Evolutionary conservation across 2,888 invertebrate genomes (phyloP), one percentile per base, ranked within the genome.

Genomic region (Copidosoma aretas): DNA sequence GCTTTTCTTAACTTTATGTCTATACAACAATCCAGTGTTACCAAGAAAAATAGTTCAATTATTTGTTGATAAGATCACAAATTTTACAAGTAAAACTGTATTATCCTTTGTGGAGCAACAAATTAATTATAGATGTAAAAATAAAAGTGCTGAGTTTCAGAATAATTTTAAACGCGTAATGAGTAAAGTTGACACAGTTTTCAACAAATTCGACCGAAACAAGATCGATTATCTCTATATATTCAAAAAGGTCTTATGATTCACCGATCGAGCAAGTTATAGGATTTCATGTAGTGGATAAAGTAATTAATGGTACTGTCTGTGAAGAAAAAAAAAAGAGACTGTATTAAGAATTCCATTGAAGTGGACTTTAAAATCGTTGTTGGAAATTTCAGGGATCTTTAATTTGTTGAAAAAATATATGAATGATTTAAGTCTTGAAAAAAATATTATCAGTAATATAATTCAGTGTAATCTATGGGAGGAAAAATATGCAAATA

Each of bases 401-500:
- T 65, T 70, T 39, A 15, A 60, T 15, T 41, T 56, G 39, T 49
- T 70, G 14, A 65, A 63, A 58, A 32, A 49, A 1, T 65, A 71
- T 60, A 59, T 65, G 2, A 19, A 52, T 39, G 24, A 22, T 19
- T 60, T 70, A 32, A 17, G 64, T 19, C 15, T 53, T 19, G 67
- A 71, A 56, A 59, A 64, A 25, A 14, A 61, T 15, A 32, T 64
- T 4, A 54, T 68, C n/a, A 53, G 49, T n/a, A 71, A 73, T 63
- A 64, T 68, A 49, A 63, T 70, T 59, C 71, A 71, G 52, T 66
- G 56, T 43, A 41, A 60, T 15, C 39, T 64, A 19, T 73, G 71
- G 70, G 21, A 52, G 21, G 46, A 46, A 21, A 10, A 43, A n/a
- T 15, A n/a, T 39, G 5, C 49, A 14, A 73, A 67, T 61, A 49